These are phyloP conservation scores for Mus pahari DNA, from an alignment of 2,113 vertebrate genomes.

Conservation along the genomic window DNA sequence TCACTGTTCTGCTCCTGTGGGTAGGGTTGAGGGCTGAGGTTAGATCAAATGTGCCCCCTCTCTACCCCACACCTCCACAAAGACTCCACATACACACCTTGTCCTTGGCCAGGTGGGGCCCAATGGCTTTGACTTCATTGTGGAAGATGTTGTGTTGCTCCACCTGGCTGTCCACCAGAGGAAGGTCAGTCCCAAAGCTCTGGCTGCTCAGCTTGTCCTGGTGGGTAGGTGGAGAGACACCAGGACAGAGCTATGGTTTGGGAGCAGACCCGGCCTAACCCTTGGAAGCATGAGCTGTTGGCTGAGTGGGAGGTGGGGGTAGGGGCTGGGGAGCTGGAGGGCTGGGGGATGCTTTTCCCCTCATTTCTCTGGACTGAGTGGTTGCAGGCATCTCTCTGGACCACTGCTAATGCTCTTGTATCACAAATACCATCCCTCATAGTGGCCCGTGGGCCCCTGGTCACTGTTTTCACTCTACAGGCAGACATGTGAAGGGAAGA, in stretches of 20 bases:
- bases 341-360: background rate
- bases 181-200: slow-evolving; percentile 94
- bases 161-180: slow-evolving; percentile 93
- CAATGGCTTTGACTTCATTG: slow-evolving; percentile 97
- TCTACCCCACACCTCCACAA: accelerated
- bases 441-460: accelerated
- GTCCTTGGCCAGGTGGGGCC: slow-evolving; percentile 90
- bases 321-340: no score
- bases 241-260: background rate
- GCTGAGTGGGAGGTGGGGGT: no score
- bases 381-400: background rate
- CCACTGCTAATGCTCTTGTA: background rate
- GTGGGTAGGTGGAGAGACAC: accelerated
- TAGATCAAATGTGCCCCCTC: background rate
- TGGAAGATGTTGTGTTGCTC: slow-evolving; percentile 98
- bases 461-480: background rate
- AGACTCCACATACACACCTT: slow-evolving; percentile 83
- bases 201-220: slow-evolving; percentile 91
- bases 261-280: background rate
- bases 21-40: background rate
- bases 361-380: background rate
- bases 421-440: background rate
- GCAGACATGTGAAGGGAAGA: background rate
- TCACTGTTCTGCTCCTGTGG: slow-evolving; percentile 88
- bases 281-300: background rate